Percentiles rank a stretch among this genome's conserved stretches.
Conservation (phyloP, 2,113 vertebrate genomes). For the Suricata suricatta region DNA sequence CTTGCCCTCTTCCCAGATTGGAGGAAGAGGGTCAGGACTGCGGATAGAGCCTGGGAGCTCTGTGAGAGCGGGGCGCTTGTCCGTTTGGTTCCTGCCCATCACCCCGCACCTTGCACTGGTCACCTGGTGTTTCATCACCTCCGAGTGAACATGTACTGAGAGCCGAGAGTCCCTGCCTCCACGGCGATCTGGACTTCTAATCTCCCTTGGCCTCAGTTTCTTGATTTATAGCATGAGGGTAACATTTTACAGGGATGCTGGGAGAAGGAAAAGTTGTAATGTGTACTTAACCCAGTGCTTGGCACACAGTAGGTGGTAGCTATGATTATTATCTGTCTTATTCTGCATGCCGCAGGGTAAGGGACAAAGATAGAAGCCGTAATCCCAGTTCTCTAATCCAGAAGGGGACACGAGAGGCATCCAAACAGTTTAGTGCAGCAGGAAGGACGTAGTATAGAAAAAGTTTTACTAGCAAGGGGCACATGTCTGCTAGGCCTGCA, state of each 20-base stretch:
- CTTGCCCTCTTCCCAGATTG: not conserved
- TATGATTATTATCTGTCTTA: not conserved
- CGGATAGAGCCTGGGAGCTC: not conserved
- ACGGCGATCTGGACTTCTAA: not conserved
- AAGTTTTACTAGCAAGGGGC: not conserved
- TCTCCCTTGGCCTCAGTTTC: not conserved
- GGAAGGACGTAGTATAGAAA: not conserved
- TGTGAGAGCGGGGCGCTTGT: not conserved
- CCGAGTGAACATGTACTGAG: not conserved
- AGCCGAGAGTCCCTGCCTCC: not conserved
- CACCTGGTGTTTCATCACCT: too few relatives aligned
- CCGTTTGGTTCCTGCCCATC: not conserved
- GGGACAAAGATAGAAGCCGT: not conserved
- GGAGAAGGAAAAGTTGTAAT: not conserved
- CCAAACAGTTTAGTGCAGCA: not conserved
- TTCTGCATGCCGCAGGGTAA: not conserved
- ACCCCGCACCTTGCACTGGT: not conserved
- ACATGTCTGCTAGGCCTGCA: fast-evolving
- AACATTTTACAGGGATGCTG: not conserved
- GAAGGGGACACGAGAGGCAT: not conserved
- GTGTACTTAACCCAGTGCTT: not conserved
- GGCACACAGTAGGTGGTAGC: not conserved
- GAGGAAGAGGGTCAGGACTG: not conserved
- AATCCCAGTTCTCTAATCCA: not conserved
- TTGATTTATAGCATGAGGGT: not conserved